phyloP scores from a whole-genome alignment of 1,140 invertebrate species.

The Cheumatopsyche charites region DNA sequence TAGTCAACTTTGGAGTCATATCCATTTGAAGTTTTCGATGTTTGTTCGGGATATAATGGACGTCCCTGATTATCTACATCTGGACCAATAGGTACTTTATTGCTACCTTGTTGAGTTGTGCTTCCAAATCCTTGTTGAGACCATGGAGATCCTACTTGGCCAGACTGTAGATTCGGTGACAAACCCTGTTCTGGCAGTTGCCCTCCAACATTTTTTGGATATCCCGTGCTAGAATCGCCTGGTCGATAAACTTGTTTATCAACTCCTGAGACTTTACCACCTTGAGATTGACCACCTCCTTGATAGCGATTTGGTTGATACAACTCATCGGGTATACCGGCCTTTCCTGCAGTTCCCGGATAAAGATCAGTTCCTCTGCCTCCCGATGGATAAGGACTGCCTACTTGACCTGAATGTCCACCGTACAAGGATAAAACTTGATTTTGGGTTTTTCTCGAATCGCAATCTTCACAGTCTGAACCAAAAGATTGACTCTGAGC shows the following conservation, averaged over 20 bases:
- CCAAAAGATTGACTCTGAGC: conserved; percentile 75
- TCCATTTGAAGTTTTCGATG: too few species aligned
- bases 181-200: too few species aligned
- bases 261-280: neutral
- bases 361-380: neutral
- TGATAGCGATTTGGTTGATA: neutral
- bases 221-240: too few species aligned
- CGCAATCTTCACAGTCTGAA: conserved; percentile 60
- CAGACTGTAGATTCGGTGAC: too few species aligned
- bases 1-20: too few species aligned
- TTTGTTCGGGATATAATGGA: neutral
- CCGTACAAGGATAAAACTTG: conserved; percentile 19
- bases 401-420: neutral
- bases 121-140: neutral
- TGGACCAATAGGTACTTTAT: neutral
- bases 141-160: neutral
- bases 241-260: too few species aligned
- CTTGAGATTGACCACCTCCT: neutral
- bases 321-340: neutral
- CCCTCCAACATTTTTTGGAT: too few species aligned
- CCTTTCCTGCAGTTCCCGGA: neutral
- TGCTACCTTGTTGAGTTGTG: neutral
- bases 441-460: conserved; percentile 30
- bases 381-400: conserved; percentile 4
- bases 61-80: neutral